A percentile compares a stretch with the other conserved stretches of the same genome.
Evolutionary conservation across 2,888 invertebrate genomes (phyloP).

Genomic region (Isoperla grammatica): DNA sequence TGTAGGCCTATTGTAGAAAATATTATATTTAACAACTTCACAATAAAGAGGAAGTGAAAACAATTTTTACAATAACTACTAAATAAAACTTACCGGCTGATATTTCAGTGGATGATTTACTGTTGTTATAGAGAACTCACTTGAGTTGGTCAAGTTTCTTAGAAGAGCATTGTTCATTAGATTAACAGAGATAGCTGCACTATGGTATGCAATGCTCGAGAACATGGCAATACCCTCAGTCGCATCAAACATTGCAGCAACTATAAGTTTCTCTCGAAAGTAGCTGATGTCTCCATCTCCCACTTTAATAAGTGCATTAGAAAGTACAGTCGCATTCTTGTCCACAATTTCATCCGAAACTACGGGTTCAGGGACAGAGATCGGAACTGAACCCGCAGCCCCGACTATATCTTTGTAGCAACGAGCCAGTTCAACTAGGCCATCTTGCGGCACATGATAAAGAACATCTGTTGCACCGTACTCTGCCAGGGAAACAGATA

Average conservation of each 20-base stretch:
- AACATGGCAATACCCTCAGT: constrained; percentile 42
- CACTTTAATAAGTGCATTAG: constrained; percentile 18
- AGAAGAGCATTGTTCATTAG: constrained; percentile 46
- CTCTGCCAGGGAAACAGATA: not conserved
- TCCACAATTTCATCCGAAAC: not conserved
- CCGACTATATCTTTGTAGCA: not conserved
- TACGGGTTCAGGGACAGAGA: not conserved
- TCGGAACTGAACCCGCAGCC: not conserved
- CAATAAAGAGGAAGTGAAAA: no score
- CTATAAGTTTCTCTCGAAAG: constrained; percentile 48
- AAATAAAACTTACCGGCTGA: constrained; percentile 13
- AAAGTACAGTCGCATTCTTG: not conserved
- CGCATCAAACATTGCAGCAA: constrained; percentile 47
- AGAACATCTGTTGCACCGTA: constrained; percentile 15
- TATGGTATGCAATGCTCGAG: constrained; percentile 48
- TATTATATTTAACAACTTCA: no score
- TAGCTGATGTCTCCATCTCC: constrained; percentile 39
- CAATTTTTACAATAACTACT: not conserved
- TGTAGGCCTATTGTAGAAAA: no score
- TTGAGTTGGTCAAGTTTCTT: constrained; percentile 38
- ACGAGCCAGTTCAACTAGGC: not conserved
- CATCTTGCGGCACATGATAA: not conserved
- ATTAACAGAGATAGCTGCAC: constrained; percentile 49
- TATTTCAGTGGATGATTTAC: constrained; percentile 38
- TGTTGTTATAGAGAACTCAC: constrained; percentile 39